Evolutionary conservation across 2,113 vertebrate species (phyloP), one percentile per base, ranked within the genome.

Genomic region (Corvus cornix): DNA sequence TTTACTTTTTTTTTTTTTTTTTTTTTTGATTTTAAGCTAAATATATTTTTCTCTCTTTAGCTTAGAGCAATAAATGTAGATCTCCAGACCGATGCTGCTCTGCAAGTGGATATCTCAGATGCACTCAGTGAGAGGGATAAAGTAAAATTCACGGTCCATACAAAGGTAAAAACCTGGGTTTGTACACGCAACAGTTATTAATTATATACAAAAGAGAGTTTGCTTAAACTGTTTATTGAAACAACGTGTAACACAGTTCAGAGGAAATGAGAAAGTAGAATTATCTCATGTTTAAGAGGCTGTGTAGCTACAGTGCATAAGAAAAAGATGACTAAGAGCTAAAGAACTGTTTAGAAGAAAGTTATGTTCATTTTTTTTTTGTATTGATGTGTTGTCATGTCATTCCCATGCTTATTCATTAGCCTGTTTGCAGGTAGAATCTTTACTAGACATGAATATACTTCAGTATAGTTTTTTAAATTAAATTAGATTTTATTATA

Each of bases 91-190:
- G 99, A 99, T 93, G 99, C 99, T 91, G 99, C 99, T 60, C 98
- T 99, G 70, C 99, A 99, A 97, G 99, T 99, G 74, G 99, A 99
- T 98, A 99, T 99, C 97, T 99, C 99, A 12, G 99, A 99, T 93
- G 99, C 99, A 55, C 98, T 99, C 75, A 99, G 99, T 80, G 99
- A 99, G 95, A 98, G 99, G 92, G 99, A 99, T 98, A 99, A 99
- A 98, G 99, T 99, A 91, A 99, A 99, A 97, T 99, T 99, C 96
- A 99, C 99, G 16, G 99, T 99, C 64, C 99, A 99, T 97, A 99
- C 99, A 90, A 99, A 99, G 99, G 99, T 99, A 97, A 97, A 87
- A 90, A 62, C 51, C 72, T 94, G 48, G 22, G n/a, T 93, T 91
- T 92, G 35, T 74, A 44, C 5, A 33, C 0, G 27, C 7, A 76